Base-by-base conservation (phyloP, 2,797 vertebrate species). In the Taeniopygia guttata region DNA sequence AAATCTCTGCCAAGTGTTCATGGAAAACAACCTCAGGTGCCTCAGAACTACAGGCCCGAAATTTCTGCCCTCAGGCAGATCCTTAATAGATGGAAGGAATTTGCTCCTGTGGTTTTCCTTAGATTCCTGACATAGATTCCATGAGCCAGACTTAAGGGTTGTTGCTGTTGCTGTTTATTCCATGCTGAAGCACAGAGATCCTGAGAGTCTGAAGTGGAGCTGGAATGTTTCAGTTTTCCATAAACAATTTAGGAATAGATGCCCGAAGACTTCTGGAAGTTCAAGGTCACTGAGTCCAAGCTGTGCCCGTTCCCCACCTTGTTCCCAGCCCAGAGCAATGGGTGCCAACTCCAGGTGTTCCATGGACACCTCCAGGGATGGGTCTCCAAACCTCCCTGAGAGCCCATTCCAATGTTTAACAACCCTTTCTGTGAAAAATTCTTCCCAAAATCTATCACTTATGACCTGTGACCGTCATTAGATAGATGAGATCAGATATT, bases 261-360 rank as follows among this genome's bases (percentile, higher is more conserved):
- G 42, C 43, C 22, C 54, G 55, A 60, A 52, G 15, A 25, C 27
- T 38, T 38, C 8, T 90, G 69, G 52, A 48, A 67, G 16, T 45
- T 60, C 13, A 17, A 16, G 36, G 13, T 5, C 49, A 7, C 0
- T 0, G 42, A 13, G 21, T 60, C 48, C 55, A 3, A 3, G 18
- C 62, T 54, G 62, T 74, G 54, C 22, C 48, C 0, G 0, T 11
- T 75, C 0, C 48, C 22, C 36, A 48, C 34, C 22, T 5, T 75
- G 27, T 68, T 13, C 85, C 62, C 42, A 60, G 30, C 55, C 34
- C 77, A 20, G 69, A 48, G 62, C 48, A 1, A 62, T 8, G 1
- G 68, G 78, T 68, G 55, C 13, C 63, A 43, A 11, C 4, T 6
- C 55, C 55, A 21, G 27, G 13, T 5, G 1, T 75, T 46, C 54